These are phyloP conservation scores for Saccopteryx leptura DNA, from an alignment of 2,113 vertebrate genomes.

Conservation along the genomic window DNA sequence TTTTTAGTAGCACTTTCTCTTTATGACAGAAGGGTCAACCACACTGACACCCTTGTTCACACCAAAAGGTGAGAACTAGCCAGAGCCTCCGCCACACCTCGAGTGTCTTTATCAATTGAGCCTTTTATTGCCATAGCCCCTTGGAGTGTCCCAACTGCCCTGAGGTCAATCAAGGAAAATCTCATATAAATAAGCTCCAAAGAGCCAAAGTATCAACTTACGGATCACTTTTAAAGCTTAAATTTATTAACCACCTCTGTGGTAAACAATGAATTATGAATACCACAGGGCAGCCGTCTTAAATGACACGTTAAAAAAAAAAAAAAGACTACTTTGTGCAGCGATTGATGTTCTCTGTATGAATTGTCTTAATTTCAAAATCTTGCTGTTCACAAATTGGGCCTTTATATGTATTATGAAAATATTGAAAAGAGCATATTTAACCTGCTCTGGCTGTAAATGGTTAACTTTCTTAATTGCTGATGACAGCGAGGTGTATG, in stretches of 20 bases:
- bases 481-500: slow-evolving; percentile 56
- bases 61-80: slow-evolving; percentile 57
- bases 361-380: slow-evolving; percentile 75
- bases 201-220: slow-evolving; percentile 74
- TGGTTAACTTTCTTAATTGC: slow-evolving; percentile 71
- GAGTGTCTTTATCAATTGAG: slow-evolving; percentile 29
- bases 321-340: neutral
- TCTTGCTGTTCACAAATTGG: slow-evolving; percentile 67
- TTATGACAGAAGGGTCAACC: slow-evolving; percentile 50
- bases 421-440: slow-evolving; percentile 54
- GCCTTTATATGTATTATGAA: slow-evolving; percentile 82
- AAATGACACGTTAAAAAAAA: slow-evolving; percentile 57
- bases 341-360: neutral
- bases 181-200: slow-evolving; percentile 50
- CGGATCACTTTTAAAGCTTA: slow-evolving; percentile 71
- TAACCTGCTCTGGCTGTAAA: slow-evolving; percentile 74
- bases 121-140: slow-evolving; percentile 29
- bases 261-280: slow-evolving; percentile 69
- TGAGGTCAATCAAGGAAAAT: slow-evolving; percentile 62
- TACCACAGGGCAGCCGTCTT: slow-evolving; percentile 32
- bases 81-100: neutral
- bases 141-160: slow-evolving; percentile 20
- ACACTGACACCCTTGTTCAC: neutral
- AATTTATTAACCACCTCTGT: slow-evolving; percentile 69
- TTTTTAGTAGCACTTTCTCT: slow-evolving; percentile 68